A percentile compares a stretch with the other conserved stretches of the same genome.
Evolutionary conservation across 1,140 invertebrate genomes (phyloP).

Genomic region (Drosophila busckii): DNA sequence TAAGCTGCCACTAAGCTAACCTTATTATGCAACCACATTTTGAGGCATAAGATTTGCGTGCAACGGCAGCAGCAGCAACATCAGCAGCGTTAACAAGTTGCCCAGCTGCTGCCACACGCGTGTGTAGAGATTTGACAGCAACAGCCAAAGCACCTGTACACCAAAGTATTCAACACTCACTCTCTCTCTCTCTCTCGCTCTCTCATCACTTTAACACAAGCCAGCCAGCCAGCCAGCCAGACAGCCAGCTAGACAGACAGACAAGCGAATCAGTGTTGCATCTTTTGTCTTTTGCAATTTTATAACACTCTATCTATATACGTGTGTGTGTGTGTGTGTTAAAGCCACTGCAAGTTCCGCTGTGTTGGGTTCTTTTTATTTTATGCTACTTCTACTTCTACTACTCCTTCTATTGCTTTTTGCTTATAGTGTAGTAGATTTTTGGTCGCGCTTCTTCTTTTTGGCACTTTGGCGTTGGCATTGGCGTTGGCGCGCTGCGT

Average conservation of each 20-base stretch:
- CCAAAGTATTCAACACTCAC: not conserved
- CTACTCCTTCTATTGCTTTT: not conserved
- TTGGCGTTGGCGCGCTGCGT: too few species aligned
- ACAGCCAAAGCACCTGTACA: not conserved
- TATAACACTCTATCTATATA: too few species aligned
- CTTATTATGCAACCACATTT: conserved; percentile 47
- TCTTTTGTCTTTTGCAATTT: conserved; percentile 67
- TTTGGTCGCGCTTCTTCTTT: not conserved
- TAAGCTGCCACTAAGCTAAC: conserved; percentile 57
- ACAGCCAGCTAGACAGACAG: too few species aligned
- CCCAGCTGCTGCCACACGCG: conserved; percentile 56
- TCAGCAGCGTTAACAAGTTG: conserved; percentile 52
- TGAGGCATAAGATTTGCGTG: conserved; percentile 28
- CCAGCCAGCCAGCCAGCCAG: not conserved
- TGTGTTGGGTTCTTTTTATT: conserved; percentile 7
- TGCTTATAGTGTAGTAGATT: not conserved
- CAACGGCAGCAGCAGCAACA: conserved; percentile 10
- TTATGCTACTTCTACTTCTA: not conserved
- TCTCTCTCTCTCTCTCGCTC: not conserved
- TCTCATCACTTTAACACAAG: not conserved
- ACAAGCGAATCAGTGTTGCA: conserved; percentile 41
- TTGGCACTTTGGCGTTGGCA: conserved; percentile 38
- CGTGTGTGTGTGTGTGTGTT: conserved; percentile 2
- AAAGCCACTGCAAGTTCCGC: conserved; percentile 23
- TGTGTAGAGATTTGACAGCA: conserved; percentile 51